These are phyloP conservation scores for Neomorphus geoffroyi DNA, from an alignment of 2,797 vertebrate species.

Conservation along the genomic window DNA sequence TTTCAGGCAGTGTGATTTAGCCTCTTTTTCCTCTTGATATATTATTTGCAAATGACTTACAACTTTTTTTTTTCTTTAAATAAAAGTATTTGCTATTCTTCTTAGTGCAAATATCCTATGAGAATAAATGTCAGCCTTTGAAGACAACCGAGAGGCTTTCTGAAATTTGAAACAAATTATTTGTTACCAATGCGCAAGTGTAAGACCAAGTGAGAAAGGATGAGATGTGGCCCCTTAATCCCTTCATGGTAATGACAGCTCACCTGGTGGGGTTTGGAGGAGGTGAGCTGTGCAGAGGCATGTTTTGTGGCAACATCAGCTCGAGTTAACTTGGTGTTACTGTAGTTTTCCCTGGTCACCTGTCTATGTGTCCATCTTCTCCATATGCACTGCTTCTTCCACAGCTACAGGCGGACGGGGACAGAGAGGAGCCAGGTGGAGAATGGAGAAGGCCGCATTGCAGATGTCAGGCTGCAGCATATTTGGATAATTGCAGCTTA, in stretches of 20 bases:
- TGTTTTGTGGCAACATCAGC: background rate
- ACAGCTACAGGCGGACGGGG: background rate
- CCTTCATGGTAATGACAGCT: background rate
- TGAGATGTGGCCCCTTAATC: background rate
- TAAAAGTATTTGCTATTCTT: slow-evolving; percentile 6
- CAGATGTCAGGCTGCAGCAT: background rate
- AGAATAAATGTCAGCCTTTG: slow-evolving; percentile 29
- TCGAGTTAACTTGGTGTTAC: background rate
- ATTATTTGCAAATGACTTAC: slow-evolving; percentile 30
- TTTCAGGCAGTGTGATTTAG: background rate
- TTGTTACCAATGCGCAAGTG: background rate
- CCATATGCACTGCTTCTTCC: background rate
- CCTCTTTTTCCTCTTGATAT: background rate
- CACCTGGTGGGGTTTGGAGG: background rate
- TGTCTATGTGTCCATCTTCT: background rate
- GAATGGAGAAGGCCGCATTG: background rate
- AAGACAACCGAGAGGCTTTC: background rate
- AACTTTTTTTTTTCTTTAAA: background rate
- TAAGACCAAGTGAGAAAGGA: background rate
- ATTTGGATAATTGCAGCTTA: background rate
- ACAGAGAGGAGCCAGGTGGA: background rate
- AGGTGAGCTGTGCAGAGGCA: rapidly evolving
- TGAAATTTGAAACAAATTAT: background rate
- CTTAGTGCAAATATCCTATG: background rate
- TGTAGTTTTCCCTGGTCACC: background rate